phyloP scores from a whole-genome alignment of 2,888 invertebrate genomes.

The Caenorhabditis doughertyi region DNA sequence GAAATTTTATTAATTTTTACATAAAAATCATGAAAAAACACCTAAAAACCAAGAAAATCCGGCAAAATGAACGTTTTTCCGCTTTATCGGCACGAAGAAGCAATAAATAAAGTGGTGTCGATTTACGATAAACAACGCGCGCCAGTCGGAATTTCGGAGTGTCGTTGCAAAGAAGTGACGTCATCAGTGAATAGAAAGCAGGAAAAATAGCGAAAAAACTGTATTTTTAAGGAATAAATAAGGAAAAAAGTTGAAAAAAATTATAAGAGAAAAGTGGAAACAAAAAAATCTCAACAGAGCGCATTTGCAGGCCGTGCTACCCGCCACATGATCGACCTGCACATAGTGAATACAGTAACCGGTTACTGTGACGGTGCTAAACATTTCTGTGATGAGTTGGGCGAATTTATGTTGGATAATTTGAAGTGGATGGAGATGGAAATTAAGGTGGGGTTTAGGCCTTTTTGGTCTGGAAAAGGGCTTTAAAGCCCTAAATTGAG shows the following conservation, averaged over 20 bases:
- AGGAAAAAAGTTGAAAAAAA: background rate
- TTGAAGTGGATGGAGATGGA: conserved; percentile 77
- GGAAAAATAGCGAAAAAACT: background rate
- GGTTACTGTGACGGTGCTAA: conserved; percentile 81
- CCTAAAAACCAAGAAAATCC: conserved; percentile 6
- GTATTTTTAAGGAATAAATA: background rate
- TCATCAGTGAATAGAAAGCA: too few relatives aligned
- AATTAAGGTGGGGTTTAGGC: conserved; percentile 54
- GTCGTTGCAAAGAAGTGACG: conserved; percentile 12
- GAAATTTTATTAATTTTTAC: conserved; percentile 1
- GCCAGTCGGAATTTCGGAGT: conserved; percentile 43
- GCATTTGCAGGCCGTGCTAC: conserved; percentile 71
- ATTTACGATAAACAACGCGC: conserved; percentile 37
- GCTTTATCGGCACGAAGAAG: background rate
- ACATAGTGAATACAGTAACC: conserved; percentile 78
- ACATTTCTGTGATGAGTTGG: conserved; percentile 78
- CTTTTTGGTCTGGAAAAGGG: background rate
- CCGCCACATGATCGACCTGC: conserved; percentile 73
- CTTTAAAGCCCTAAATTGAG: too few relatives aligned
- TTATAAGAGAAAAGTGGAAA: background rate
- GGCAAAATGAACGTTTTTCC: background rate
- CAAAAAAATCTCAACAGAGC: background rate
- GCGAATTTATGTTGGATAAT: conserved; percentile 76
- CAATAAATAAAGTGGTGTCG: background rate
- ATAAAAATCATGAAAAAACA: background rate